Conservation (phyloP, 2,113 vertebrate species). For the Pterocles burchelli region DNA sequence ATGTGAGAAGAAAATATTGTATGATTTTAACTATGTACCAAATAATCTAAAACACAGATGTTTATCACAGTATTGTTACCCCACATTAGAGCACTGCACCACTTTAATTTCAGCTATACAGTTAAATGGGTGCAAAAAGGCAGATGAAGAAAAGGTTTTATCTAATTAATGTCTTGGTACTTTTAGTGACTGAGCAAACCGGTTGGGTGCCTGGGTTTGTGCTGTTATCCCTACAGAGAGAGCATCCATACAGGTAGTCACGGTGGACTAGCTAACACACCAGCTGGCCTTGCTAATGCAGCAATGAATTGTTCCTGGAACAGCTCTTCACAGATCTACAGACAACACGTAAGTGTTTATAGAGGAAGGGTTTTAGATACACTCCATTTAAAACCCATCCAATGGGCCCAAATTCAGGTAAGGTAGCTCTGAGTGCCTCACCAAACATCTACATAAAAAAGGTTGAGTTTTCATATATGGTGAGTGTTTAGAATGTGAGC, state of each 20-base stretch:
- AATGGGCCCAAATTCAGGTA: neutral
- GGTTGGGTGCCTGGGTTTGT: fast-evolving
- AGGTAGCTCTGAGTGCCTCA: neutral
- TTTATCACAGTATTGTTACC: neutral
- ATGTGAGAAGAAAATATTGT: neutral
- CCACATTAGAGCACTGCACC: neutral
- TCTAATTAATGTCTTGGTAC: neutral
- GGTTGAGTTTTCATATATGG: neutral
- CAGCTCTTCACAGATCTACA: neutral
- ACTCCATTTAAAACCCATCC: neutral
- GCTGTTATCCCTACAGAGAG: neutral
- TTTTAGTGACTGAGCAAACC: neutral
- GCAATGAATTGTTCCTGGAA: neutral
- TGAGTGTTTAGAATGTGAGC: neutral
- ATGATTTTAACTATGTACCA: neutral
- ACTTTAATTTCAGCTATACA: neutral
- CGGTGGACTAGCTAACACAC: neutral
- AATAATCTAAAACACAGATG: neutral
- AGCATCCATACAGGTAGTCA: neutral
- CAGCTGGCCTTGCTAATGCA: neutral
- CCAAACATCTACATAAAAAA: neutral
- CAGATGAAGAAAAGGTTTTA: neutral
- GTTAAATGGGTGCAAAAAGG: neutral
- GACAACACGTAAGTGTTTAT: neutral
- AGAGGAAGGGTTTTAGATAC: neutral